Conservation (phyloP, 2,797 vertebrate genomes). For the Chelidonichthys spinosus region DNA sequence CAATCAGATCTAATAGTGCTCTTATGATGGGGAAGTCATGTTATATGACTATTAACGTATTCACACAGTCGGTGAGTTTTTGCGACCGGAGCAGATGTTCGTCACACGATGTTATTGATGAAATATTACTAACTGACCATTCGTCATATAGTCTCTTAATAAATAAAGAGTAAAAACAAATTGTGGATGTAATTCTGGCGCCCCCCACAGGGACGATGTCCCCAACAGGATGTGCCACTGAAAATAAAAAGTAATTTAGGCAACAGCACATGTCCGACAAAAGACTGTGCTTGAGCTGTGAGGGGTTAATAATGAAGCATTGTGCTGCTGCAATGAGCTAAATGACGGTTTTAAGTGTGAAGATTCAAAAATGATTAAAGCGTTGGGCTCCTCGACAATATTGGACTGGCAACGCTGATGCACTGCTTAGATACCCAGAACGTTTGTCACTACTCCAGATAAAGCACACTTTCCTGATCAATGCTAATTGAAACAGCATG, state of each 20-base stretch:
- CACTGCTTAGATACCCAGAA: conserved; percentile 4
- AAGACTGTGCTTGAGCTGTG: conserved; percentile 17
- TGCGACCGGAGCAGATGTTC: too few species aligned
- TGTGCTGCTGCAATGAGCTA: background rate
- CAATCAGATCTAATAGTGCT: too few species aligned
- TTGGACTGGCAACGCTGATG: conserved; percentile 1
- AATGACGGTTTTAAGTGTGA: conserved; percentile 20
- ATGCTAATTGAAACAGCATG: conserved; percentile 57
- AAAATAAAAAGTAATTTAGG: background rate
- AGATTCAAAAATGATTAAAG: background rate
- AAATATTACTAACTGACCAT: too few species aligned
- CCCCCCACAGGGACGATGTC: too few species aligned
- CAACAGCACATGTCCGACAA: background rate
- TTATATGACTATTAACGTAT: too few species aligned
- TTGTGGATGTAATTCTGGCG: too few species aligned
- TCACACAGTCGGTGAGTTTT: too few species aligned
- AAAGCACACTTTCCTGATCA: conserved; percentile 35
- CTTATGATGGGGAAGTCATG: too few species aligned
- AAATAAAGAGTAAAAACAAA: too few species aligned
- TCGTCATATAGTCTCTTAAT: too few species aligned
- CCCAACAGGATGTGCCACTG: background rate
- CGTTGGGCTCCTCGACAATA: conserved; percentile 20
- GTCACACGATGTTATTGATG: too few species aligned
- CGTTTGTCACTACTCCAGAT: conserved; percentile 14
- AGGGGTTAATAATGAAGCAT: conserved; percentile 22